Percentiles rank a stretch among this genome's conserved stretches.
phyloP scores from a whole-genome alignment of 1,140 invertebrate genomes.

The Drosophila varians region DNA sequence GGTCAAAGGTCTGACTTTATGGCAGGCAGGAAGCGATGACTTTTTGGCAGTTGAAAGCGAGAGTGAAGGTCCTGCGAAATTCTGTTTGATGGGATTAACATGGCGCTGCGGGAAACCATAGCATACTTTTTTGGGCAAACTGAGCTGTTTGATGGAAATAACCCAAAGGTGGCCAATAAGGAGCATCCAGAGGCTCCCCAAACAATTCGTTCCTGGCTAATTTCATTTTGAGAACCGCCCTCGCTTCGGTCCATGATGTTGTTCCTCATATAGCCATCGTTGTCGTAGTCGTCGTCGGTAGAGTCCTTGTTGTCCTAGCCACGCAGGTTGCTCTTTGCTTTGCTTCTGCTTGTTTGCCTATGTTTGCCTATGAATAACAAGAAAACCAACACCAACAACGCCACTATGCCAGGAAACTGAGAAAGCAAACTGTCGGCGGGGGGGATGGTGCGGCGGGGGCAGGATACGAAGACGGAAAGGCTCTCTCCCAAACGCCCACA shows the following conservation, averaged over 20 bases:
- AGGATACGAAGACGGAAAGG: slow-evolving; percentile 6
- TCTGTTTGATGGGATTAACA: slow-evolving; percentile 39
- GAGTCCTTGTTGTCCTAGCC: slow-evolving; percentile 60
- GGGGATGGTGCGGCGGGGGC: not conserved
- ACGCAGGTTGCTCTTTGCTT: slow-evolving; percentile 76
- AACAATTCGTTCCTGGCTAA: slow-evolving; percentile 29
- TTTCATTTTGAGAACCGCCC: slow-evolving; percentile 56
- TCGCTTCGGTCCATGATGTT: slow-evolving; percentile 49
- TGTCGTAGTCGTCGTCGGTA: slow-evolving; percentile 32
- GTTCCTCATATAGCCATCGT: slow-evolving; percentile 29
- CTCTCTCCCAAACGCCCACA: slow-evolving; percentile 48
- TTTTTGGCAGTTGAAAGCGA: not conserved
- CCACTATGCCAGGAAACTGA: not conserved
- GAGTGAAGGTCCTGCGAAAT: slow-evolving; percentile 11
- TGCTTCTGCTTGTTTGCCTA: slow-evolving; percentile 59
- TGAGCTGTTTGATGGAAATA: slow-evolving; percentile 32
- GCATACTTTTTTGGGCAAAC: slow-evolving; percentile 37
- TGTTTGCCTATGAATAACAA: slow-evolving; percentile 63
- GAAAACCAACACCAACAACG: slow-evolving; percentile 40
- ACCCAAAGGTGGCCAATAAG: slow-evolving; percentile 37
- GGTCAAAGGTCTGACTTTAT: not conserved
- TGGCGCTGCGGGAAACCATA: slow-evolving; percentile 10
- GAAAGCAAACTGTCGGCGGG: not conserved
- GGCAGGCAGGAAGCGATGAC: not conserved
- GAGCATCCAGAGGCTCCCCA: slow-evolving; percentile 4